Base-by-base conservation (phyloP, 1,140 invertebrate species). In the Maconellicoccus hirsutus region DNA sequence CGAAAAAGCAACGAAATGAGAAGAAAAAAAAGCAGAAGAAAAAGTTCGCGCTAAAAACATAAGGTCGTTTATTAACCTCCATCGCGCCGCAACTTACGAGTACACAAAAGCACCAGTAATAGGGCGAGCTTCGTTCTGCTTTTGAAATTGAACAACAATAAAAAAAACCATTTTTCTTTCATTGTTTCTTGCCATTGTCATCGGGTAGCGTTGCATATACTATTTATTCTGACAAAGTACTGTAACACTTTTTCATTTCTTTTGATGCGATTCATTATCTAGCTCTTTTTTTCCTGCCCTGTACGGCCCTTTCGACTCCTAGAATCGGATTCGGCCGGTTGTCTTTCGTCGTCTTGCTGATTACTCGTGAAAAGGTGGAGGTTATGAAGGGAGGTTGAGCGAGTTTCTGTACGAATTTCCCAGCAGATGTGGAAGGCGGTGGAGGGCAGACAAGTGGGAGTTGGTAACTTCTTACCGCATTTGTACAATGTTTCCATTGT, bases 81-180 rank as follows among this genome's bases (percentile, higher is more conserved):
- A 22, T 22, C 6, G 33, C 14, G 59, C 7, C n/a, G n/a, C n/a
- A n/a, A n/a, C n/a, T n/a, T n/a, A n/a, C 7, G 19, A 61, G 59
- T 19, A 10, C n/a, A 61, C 59, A 61, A 61, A 61, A 61, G 59
- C 19, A 61, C 14, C 14, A 38, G 33, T 38, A 38, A 38, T 38
- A 38, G 33, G 6, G n/a, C 6, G 59, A 4, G 6, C 6, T 6
- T 6, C 16, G 59, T 61, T 61, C 59, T 61, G 59, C 59, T 61
- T 61, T 61, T 61, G 59, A 61, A 61, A 61, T 61, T 61, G 59
- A 61, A 61, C 59, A 61, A 61, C 59, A 61, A 61, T 61, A 61
- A 61, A 61, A 61, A 61, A 61, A 61, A 61, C 59, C 59, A 61
- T 61, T 61, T 61, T 19, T 61, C 59, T 61, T 61, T 61, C 59